These are phyloP conservation scores for Spialia ferax DNA, from an alignment of 2,888 invertebrate genomes.

Conservation along the genomic window DNA sequence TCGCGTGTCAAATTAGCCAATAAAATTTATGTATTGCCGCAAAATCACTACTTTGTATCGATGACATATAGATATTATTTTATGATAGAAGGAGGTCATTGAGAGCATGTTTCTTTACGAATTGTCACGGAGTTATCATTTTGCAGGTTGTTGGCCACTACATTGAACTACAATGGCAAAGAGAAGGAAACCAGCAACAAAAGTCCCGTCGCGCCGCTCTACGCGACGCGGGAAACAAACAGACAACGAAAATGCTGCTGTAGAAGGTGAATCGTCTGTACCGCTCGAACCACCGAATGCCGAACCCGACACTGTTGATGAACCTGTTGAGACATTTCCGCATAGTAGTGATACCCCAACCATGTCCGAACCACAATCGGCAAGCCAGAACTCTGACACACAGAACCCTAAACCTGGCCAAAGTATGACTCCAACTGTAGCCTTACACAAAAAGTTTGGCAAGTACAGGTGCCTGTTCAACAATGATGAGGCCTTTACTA, in stretches of 20 bases:
- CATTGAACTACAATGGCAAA: conserved; percentile 69
- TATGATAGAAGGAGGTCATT: conserved; percentile 54
- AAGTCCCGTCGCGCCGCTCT: conserved; percentile 66
- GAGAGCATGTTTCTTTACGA: conserved; percentile 56
- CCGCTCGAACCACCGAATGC: conserved; percentile 51
- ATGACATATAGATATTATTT: conserved; percentile 26
- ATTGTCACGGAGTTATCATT: conserved; percentile 50
- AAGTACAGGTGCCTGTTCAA: conserved; percentile 84
- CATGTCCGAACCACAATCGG: conserved; percentile 37
- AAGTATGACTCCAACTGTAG: conserved; percentile 57
- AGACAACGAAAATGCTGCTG: conserved; percentile 50
- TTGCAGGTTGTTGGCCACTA: conserved; percentile 67
- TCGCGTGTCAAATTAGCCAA: background rate
- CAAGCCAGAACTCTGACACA: conserved; percentile 51
- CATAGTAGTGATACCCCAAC: conserved; percentile 42
- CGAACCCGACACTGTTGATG: conserved; percentile 47
- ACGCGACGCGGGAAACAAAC: conserved; percentile 74
- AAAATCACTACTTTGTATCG: conserved; percentile 6
- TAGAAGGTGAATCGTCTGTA: conserved; percentile 62
- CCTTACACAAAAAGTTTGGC: conserved; percentile 85
- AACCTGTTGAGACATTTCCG: conserved; percentile 46
- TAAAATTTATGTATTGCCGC: conserved; percentile 11
- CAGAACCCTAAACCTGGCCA: conserved; percentile 56
- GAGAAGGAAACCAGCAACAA: conserved; percentile 73
- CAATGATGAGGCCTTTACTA: conserved; percentile 68